phyloP scores from a whole-genome alignment of 2,888 invertebrate genomes.

The Zootermopsis nevadensis region DNA sequence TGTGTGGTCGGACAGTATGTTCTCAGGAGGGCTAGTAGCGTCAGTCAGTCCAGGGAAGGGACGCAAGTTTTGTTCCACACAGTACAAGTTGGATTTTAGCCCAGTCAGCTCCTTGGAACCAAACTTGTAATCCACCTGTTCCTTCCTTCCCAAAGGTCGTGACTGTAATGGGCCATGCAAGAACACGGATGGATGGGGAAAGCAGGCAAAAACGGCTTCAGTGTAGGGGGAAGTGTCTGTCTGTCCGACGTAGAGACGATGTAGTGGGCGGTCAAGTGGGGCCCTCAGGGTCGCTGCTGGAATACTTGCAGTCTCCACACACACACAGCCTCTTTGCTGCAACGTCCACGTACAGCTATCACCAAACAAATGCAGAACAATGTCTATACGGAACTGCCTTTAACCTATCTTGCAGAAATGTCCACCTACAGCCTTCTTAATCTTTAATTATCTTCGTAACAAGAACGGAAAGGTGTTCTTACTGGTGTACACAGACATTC shows the following conservation, averaged over 20 bases:
- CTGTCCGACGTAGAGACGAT: neutral
- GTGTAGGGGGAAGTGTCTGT: constrained; percentile 2
- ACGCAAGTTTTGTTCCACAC: neutral
- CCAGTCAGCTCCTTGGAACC: neutral
- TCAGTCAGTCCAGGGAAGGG: neutral
- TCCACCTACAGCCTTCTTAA: no score
- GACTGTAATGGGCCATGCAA: constrained; percentile 38
- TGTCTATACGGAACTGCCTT: no score
- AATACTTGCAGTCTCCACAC: neutral
- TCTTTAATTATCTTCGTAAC: no score
- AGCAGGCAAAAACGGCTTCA: neutral
- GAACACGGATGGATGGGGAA: neutral
- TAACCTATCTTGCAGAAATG: no score
- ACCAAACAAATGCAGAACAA: neutral
- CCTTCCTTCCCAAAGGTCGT: constrained; percentile 42
- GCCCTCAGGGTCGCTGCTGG: constrained; percentile 38
- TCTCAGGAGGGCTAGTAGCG: neutral
- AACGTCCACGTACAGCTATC: neutral
- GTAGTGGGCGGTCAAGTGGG: constrained; percentile 35
- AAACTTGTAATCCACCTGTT: constrained; percentile 45
- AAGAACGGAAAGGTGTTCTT: no score
- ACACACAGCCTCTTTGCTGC: neutral
- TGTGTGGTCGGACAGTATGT: neutral
- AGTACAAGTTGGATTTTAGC: no score
- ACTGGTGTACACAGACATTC: no score